A percentile compares a stretch with the other conserved stretches of the same genome.
Conservation (phyloP, 2,797 vertebrate species). For the Nyctibius grandis region DNA sequence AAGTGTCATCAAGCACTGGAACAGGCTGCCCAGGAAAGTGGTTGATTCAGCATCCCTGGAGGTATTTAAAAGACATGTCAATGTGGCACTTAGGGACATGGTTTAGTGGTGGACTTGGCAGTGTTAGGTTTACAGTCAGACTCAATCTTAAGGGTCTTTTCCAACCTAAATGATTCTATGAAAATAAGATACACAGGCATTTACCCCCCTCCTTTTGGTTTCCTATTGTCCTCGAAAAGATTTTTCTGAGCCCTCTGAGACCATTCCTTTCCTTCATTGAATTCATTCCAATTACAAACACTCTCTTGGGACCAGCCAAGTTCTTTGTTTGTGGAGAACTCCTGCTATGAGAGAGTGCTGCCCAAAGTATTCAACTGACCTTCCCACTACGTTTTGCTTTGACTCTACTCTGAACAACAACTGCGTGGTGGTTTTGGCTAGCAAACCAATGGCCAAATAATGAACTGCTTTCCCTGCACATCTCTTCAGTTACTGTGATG, state of each 20-base stretch:
- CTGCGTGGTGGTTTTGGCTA: background rate
- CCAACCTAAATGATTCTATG: background rate
- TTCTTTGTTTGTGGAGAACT: background rate
- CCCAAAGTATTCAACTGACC: background rate
- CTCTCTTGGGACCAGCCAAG: background rate
- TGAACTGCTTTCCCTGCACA: background rate
- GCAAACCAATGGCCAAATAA: background rate
- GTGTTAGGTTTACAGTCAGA: background rate
- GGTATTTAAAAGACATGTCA: background rate
- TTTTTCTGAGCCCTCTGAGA: background rate
- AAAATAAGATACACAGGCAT: background rate
- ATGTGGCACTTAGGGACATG: background rate
- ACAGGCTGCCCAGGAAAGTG: background rate
- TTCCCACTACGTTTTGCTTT: background rate
- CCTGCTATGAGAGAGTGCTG: background rate
- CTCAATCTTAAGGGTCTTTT: background rate
- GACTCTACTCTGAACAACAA: background rate
- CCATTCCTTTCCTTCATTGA: background rate
- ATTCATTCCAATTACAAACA: background rate
- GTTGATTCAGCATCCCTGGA: background rate
- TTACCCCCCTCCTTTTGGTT: background rate
- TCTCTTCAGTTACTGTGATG: background rate
- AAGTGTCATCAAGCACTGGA: background rate
- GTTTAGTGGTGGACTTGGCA: background rate
- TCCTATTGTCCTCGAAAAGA: background rate